A percentile compares a stretch with the other conserved stretches of the same genome.
Evolutionary conservation across 2,113 vertebrate species (phyloP).

Genomic region (Megaceryle maxima): DNA sequence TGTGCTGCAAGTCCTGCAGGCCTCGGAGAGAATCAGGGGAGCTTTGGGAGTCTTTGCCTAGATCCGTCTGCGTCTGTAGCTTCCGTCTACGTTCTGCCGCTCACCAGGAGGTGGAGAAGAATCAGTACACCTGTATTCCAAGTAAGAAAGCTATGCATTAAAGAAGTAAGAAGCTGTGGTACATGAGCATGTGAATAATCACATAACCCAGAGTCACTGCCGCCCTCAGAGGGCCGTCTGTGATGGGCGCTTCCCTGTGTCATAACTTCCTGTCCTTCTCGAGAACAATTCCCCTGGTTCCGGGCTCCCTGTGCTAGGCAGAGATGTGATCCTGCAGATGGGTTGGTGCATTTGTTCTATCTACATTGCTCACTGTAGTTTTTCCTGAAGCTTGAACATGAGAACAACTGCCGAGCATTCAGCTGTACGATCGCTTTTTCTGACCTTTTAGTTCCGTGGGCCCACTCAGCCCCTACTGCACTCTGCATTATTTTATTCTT

Average conservation of each 20-base stretch:
- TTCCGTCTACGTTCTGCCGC: not conserved
- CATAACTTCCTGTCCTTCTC: not conserved
- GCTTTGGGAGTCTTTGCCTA: not conserved
- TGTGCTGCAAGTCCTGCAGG: not conserved
- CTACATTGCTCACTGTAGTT: not conserved
- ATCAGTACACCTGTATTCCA: not conserved
- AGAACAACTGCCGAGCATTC: not conserved
- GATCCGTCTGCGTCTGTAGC: not conserved
- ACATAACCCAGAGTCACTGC: not conserved
- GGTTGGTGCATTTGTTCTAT: not conserved
- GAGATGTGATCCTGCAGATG: not conserved
- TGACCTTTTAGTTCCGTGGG: not conserved
- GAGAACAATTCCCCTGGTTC: not conserved
- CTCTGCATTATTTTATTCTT: not conserved
- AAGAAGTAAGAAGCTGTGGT: not conserved
- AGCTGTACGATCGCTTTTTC: not conserved
- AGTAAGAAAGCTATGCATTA: not conserved
- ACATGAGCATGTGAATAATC: fast-evolving
- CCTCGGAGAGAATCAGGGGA: not conserved
- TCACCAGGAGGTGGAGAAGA: not conserved
- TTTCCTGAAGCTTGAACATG: not conserved
- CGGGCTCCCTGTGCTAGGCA: not conserved
- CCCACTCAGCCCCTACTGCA: fast-evolving
- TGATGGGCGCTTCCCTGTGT: not conserved
- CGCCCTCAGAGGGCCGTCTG: not conserved